phyloP scores from a whole-genome alignment of 92 coral and sea anemone species.

The Nematostella vectensis region DNA sequence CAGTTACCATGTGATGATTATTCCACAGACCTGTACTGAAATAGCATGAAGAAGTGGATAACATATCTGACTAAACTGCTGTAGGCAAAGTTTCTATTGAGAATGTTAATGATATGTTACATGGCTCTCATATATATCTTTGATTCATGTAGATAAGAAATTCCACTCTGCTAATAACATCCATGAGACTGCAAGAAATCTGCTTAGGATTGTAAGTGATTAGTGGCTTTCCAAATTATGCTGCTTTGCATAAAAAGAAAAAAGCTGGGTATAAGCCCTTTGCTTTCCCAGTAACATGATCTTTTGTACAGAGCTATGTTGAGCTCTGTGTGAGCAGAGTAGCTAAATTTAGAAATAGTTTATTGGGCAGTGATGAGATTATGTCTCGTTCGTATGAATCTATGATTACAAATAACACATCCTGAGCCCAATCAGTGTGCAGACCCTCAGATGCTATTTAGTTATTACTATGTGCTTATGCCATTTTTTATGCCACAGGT shows the following conservation, averaged over 20 bases:
- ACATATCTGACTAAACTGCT: constrained; percentile 21
- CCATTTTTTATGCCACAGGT: no score
- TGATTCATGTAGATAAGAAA: background rate
- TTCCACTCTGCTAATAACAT: no score
- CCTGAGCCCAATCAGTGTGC: constrained; percentile 20
- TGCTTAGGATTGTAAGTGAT: no score
- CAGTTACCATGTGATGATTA: constrained; percentile 39
- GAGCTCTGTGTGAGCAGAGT: no score
- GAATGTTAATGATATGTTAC: no score
- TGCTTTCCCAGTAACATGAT: no score
- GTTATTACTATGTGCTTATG: background rate
- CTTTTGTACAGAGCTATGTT: no score
- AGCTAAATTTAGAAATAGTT: background rate
- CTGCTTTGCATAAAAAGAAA: background rate
- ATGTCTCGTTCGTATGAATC: constrained; percentile 64
- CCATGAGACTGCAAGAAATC: no score
- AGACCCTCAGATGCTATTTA: background rate
- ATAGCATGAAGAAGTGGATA: constrained; percentile 27
- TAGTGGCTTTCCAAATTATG: no score
- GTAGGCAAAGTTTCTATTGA: no score
- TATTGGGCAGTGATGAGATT: constrained; percentile 25
- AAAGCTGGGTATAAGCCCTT: no score
- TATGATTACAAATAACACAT: constrained; percentile 29
- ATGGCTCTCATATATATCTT: no score
- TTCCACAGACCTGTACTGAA: constrained; percentile 71